A percentile compares a stretch with the other conserved stretches of the same genome.
Conservation (phyloP, 1,140 invertebrate genomes). For the Euura lappo region DNA sequence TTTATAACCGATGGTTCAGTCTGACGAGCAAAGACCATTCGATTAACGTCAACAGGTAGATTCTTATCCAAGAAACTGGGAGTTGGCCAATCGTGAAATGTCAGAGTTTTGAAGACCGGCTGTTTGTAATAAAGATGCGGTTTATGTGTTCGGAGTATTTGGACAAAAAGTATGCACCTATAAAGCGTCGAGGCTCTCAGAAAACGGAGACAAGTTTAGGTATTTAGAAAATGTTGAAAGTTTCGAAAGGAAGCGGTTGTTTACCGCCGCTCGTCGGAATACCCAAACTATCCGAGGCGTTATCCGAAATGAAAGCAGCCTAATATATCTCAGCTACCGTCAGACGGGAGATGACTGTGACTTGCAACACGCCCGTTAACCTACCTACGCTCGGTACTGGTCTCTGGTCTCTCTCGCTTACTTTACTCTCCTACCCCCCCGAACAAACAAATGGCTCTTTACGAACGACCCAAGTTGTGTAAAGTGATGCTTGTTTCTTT, state of each 20-base stretch:
- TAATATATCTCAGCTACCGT: conserved; percentile 5
- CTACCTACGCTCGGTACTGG: neutral
- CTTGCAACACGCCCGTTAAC: conserved; percentile 2
- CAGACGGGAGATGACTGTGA: conserved; percentile 2
- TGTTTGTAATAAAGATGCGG: neutral
- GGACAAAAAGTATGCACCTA: no score
- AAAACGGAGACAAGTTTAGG: neutral
- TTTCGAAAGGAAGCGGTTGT: neutral
- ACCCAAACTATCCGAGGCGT: neutral
- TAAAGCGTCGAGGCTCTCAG: neutral
- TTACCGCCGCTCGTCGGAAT: neutral
- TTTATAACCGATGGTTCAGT: no score
- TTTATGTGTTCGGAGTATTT: no score
- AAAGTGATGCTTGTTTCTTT: conserved; percentile 37
- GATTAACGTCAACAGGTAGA: neutral
- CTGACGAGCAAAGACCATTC: no score
- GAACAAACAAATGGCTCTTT: conserved; percentile 45
- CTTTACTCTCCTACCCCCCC: conserved; percentile 12
- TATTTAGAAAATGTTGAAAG: conserved; percentile 2
- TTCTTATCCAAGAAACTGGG: neutral
- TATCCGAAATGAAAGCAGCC: conserved; percentile 1
- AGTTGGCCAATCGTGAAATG: neutral
- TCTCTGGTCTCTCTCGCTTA: conserved; percentile 17
- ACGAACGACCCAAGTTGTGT: conserved; percentile 51
- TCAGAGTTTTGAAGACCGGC: neutral